These are phyloP conservation scores for Orthonevra nobilis DNA, from an alignment of 2,888 invertebrate genomes.

Conservation along the genomic window DNA sequence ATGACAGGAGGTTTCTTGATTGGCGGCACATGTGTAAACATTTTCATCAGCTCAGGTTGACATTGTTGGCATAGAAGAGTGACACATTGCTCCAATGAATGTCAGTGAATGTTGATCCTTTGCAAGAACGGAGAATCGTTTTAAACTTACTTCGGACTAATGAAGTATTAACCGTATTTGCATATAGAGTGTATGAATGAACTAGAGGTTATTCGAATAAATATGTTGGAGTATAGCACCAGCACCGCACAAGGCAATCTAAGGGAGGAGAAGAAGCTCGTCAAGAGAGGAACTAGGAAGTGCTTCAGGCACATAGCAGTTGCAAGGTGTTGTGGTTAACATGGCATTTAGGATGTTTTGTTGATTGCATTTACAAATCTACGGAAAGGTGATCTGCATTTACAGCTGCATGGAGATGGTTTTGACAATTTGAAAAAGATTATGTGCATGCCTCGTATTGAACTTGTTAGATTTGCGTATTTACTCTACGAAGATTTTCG, in stretches of 20 bases:
- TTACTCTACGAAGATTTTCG: too few relatives aligned
- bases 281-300: too few relatives aligned
- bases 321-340: too few relatives aligned
- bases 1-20: conserved; percentile 22
- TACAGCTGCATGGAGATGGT: too few relatives aligned
- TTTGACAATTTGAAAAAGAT: too few relatives aligned
- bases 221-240: neutral
- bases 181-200: neutral
- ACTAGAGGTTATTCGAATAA: neutral
- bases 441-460: too few relatives aligned
- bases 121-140: neutral
- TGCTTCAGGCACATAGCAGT: neutral
- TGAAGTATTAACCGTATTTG: conserved; percentile 20
- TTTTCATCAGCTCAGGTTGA: conserved; percentile 11
- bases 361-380: too few relatives aligned
- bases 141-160: conserved; percentile 2
- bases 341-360: too few relatives aligned
- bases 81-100: conserved; percentile 24
- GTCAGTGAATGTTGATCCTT: conserved; percentile 3
- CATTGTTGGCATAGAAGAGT: conserved; percentile 7
- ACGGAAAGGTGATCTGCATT: too few relatives aligned
- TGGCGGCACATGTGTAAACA: conserved; percentile 29
- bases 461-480: too few relatives aligned
- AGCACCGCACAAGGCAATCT: neutral
- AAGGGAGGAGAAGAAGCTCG: neutral